Base-by-base conservation (phyloP, 2,113 vertebrate species). In the Petromus typicus region DNA sequence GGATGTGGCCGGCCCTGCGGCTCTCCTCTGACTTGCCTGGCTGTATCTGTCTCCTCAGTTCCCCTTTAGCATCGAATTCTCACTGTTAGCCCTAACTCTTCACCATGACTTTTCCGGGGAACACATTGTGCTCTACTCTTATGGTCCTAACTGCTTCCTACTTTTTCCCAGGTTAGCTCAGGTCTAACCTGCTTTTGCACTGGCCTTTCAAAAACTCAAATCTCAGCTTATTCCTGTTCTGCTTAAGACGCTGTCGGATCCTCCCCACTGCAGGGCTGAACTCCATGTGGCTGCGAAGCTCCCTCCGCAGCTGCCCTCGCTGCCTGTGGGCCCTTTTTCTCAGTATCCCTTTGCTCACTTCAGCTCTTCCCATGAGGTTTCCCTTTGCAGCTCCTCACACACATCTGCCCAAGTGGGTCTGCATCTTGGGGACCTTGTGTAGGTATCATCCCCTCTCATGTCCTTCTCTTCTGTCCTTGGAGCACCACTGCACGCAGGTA, bases 401-500 rank as follows among this genome's bases (percentile, higher is more conserved):
- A 30, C 17, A 8, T 12, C 61, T 71, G 25, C 10, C 7, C 76
- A n/a, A 0, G 56, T 16, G 32, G 51, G 64, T 78, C 32, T 48
- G 2, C 2, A 40, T 30, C 34, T 40, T 11, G 8, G 5, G 27
- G 20, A 6, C 57, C 40, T 66, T 78, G 45, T 9, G 59, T 14
- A 2, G 30, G 34, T 34, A 63, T n/a, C 14, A 0, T 48, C 64
- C 63, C 83, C 59, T 76, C 12, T 25, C 8, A 3, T 3, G 16
- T 54, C 11, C 7, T 40, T 80, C 3, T 57, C 12, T 83, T 59
- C 34, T 0, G 0, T 63, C 45, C 45, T 59, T 34, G n/a, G 86
- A 7, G 22, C 7, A 54, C 73, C 16, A 8, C 0, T 1, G 3
- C 5, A 4, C 37, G 22, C 22, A 40, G 32, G 18, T n/a, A 12